Base-by-base conservation (phyloP, 2,888 invertebrate genomes). In the Enchytraeus crypticus region DNA sequence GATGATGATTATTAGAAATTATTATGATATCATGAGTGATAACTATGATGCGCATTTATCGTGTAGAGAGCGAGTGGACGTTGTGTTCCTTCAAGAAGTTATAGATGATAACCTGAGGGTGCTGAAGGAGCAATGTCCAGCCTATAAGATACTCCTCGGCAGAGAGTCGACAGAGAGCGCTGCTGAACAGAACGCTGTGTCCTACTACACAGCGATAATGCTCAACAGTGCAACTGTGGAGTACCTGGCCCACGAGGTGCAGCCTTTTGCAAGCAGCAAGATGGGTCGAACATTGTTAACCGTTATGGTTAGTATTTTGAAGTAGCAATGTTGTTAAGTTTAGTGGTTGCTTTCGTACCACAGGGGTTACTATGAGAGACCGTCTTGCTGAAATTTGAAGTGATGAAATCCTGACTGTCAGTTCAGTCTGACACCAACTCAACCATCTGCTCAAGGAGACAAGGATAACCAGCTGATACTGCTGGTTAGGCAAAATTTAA, bases 71-170 rank as follows among this genome's bases (percentile, higher is more conserved):
- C 77, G 80, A 27, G 82, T 84, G 14, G 83, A 84, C 70, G 77
- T 84, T 32, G 79, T 84, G 1, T 84, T 83, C 67, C 77, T 85
- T 21, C 84, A 85, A 77, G 85, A 85, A 73, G 79, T 84, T 11
- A 76, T 83, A 1, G 77, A 78, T 0, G 73, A 74, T 21, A 77
- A 82, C 0, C 75, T 79, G 65, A 70, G 72, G 4, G 79, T 80
- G 59, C 71, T 83, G 2, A 75, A 67, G 69, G 73, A 57, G 68
- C 73, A 45, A 69, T 84, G 63, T 59, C 67, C 68, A 32, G 46
- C 53, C 29, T 66, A 65, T 45, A 43, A 51, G 34, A 33, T 78
- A 45, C 51, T 63, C n/a, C 49, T 51, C 3, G 62, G 56, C n/a
- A 32, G 38, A 18, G 53, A 51, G 11, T 26, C 30, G 21, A 45